These are phyloP conservation scores for Neodontobutis hainanensis DNA, from an alignment of 2,113 vertebrate genomes.

Conservation along the genomic window DNA sequence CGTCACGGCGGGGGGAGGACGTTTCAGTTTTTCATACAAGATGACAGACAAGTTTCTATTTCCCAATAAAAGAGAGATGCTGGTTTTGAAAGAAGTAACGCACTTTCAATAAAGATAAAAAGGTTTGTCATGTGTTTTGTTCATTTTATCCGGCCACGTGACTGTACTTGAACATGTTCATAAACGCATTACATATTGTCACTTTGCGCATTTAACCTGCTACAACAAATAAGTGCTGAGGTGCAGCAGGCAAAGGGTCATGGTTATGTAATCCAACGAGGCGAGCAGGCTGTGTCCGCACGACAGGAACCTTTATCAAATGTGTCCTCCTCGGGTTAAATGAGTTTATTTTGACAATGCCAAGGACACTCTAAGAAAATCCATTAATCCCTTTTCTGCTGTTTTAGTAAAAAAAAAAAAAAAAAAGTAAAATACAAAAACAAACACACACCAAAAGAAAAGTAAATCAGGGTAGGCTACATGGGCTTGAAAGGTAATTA, in stretches of 20 bases:
- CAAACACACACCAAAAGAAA: too few species aligned
- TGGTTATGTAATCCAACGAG: conserved; percentile 65
- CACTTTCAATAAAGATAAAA: accelerated
- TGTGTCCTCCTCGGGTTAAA: conserved; percentile 6
- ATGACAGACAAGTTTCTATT: accelerated
- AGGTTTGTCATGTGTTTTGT: too few species aligned
- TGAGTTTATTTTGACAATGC: conserved; percentile 11
- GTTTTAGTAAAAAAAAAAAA: not conserved
- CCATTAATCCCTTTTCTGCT: not conserved
- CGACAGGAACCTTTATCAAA: conserved; percentile 22
- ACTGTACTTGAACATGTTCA: conserved; percentile 18
- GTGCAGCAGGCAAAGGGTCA: conserved; percentile 64
- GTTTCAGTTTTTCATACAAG: accelerated
- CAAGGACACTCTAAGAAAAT: conserved; percentile 26
- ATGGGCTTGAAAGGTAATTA: too few species aligned
- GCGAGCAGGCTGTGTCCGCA: conserved; percentile 1
- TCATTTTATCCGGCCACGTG: not conserved
- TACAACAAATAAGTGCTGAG: conserved; percentile 37
- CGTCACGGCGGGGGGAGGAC: not conserved
- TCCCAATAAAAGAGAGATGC: accelerated
- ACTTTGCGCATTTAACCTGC: conserved; percentile 9
- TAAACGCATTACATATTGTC: conserved; percentile 21
- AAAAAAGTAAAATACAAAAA: too few species aligned
- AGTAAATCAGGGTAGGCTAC: too few species aligned
- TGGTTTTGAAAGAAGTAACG: not conserved